Percentiles rank a stretch among this genome's conserved stretches.
These are phyloP conservation scores for human (Homo sapiens) DNA, from an alignment of 2,113 vertebrate genomes.

Conservation along the genomic window GRCh38 chr4:31459001-31459500, in stretches of 20 bases:
- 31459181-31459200: neutral
- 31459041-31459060: neutral
- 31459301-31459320: too few species aligned
- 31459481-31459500: neutral
- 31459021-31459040: neutral
- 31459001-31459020: neutral
- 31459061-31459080: neutral
- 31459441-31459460: neutral
- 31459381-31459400: neutral
- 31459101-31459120: neutral
- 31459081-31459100: neutral
- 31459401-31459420: neutral
- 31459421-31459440: neutral
- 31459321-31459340: neutral
- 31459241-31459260: neutral
- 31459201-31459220: neutral
- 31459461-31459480: neutral
- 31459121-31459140: too few species aligned
- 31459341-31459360: neutral
- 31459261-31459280: neutral
- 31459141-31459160: neutral
- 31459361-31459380: neutral
- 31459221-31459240: neutral
- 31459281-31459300: neutral
- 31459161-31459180: neutral